Conservation (phyloP, 2,113 vertebrate genomes). For the Ramphastos sulfuratus region DNA sequence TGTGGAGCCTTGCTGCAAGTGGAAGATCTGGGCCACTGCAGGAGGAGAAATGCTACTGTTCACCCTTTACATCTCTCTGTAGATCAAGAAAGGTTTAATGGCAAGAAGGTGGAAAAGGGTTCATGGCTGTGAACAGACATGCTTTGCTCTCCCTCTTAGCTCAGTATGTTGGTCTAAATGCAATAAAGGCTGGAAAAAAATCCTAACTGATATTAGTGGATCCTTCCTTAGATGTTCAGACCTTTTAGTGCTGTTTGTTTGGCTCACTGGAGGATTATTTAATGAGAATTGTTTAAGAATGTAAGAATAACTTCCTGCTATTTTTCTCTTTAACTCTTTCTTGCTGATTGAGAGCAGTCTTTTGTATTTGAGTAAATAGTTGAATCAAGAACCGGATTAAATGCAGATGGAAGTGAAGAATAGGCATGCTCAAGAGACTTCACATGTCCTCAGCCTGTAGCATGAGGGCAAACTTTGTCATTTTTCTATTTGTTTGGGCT, state of each 20-base stretch:
- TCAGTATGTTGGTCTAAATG: not conserved
- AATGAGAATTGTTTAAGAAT: not conserved
- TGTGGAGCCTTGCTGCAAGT: not conserved
- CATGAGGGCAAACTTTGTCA: not conserved
- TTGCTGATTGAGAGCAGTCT: not conserved
- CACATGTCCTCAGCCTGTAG: not conserved
- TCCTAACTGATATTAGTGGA: not conserved
- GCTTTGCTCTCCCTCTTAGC: not conserved
- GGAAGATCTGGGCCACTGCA: not conserved
- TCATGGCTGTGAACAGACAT: not conserved
- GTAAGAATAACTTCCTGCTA: not conserved
- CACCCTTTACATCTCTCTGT: not conserved
- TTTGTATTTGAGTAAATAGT: not conserved
- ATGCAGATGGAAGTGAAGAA: not conserved
- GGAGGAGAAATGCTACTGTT: not conserved
- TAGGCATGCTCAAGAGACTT: not conserved
- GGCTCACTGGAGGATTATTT: not conserved
- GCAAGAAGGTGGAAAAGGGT: not conserved
- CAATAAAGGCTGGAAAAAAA: not conserved
- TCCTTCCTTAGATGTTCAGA: not conserved
- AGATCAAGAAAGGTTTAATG: not conserved
- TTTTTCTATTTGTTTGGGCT: not conserved
- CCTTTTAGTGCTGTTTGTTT: not conserved
- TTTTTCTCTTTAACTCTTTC: not conserved
- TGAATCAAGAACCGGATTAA: not conserved